Conservation (phyloP, 2,113 vertebrate genomes). For the Struthidea cinerea region DNA sequence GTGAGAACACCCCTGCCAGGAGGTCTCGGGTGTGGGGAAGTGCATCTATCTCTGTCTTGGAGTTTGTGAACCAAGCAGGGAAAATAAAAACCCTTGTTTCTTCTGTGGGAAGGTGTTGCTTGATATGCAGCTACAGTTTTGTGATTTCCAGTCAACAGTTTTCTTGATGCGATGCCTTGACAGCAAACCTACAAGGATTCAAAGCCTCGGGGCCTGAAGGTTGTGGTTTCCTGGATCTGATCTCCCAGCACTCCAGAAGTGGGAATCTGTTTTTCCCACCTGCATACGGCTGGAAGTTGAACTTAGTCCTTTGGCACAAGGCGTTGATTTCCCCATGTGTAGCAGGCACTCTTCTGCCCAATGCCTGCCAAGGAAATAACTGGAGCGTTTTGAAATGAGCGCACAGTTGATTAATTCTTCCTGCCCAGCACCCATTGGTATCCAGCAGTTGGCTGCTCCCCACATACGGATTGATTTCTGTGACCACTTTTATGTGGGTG, state of each 20-base stretch:
- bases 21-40: not conserved
- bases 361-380: not conserved
- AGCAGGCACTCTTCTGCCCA: not conserved
- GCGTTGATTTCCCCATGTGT: accelerated
- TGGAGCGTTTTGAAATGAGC: not conserved
- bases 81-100: not conserved
- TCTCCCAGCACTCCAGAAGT: not conserved
- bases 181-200: not conserved
- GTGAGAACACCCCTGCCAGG: not conserved
- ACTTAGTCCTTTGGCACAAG: not conserved
- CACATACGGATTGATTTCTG: not conserved
- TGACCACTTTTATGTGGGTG: not conserved
- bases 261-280: not conserved
- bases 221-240: not conserved
- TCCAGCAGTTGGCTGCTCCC: not conserved
- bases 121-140: not conserved
- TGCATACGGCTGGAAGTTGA: not conserved
- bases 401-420: not conserved
- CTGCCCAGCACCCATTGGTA: not conserved
- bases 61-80: not conserved
- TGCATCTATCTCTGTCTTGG: not conserved
- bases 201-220: not conserved
- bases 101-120: not conserved
- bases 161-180: not conserved
- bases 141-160: not conserved